Percentiles rank a stretch among this genome's conserved stretches.
Evolutionary conservation across 1,140 invertebrate genomes (phyloP).

Genomic region (Euwallacea similis): DNA sequence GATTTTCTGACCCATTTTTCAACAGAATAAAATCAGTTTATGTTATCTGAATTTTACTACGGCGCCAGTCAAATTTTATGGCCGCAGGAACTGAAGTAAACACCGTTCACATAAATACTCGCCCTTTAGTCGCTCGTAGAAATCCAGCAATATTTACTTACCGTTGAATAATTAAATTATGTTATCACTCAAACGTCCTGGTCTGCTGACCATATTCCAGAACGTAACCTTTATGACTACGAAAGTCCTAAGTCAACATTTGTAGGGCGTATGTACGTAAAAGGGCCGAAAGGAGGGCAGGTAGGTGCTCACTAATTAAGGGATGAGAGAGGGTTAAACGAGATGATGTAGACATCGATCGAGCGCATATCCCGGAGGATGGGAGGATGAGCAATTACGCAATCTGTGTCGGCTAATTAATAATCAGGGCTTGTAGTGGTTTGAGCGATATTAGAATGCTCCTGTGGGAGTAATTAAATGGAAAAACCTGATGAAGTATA

Average conservation of each 20-base stretch:
- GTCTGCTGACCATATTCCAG: constrained; percentile 18
- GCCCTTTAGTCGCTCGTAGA: not conserved
- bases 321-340: constrained; percentile 42
- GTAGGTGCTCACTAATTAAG: constrained; percentile 45
- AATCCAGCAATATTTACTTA: constrained; percentile 6
- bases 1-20: constrained; percentile 29
- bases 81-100: not conserved
- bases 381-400: constrained; percentile 47
- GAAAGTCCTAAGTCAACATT: constrained; percentile 41
- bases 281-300: constrained; percentile 26
- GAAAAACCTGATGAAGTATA: not conserved
- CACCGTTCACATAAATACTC: constrained; percentile 2
- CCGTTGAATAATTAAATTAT: constrained; percentile 15
- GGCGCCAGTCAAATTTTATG: constrained; percentile 12
- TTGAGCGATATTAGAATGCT: constrained; percentile 2
- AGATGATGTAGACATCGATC: constrained; percentile 48
- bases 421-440: constrained; percentile 32
- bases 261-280: constrained; percentile 34
- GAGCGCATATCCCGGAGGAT: constrained; percentile 45
- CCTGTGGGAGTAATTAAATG: not conserved
- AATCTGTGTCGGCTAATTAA: constrained; percentile 48
- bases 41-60: constrained; percentile 10
- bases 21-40: constrained; percentile 21
- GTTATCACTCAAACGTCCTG: constrained; percentile 18
- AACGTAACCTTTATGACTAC: constrained; percentile 34